These are phyloP conservation scores for Drosophila equinoxialis DNA, from an alignment of 1,140 invertebrate species.

Conservation along the genomic window DNA sequence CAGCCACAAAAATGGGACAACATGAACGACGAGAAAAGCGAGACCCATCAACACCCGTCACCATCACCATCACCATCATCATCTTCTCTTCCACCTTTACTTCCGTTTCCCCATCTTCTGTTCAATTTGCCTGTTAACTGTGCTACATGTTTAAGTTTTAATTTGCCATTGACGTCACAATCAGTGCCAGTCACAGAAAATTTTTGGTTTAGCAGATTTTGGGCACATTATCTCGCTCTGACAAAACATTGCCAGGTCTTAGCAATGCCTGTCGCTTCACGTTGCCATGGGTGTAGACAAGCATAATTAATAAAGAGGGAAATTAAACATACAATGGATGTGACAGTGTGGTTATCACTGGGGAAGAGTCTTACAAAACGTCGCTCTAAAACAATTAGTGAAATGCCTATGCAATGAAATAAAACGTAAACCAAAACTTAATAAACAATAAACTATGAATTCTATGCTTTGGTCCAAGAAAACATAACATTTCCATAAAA, in stretches of 20 bases:
- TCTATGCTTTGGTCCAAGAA: too few species aligned
- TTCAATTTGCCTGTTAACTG: slow-evolving; percentile 26
- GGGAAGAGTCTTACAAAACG: too few species aligned
- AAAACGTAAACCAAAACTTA: too few species aligned
- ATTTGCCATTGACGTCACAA: slow-evolving; percentile 75
- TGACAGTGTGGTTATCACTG: background rate
- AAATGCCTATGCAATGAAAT: too few species aligned
- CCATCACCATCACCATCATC: too few species aligned
- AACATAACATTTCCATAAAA: too few species aligned
- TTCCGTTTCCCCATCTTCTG: too few species aligned
- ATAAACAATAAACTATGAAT: too few species aligned
- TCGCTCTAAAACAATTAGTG: too few species aligned
- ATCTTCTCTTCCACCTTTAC: too few species aligned
- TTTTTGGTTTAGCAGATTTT: slow-evolving; percentile 26
- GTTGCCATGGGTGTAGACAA: slow-evolving; percentile 6
- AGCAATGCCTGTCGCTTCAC: background rate
- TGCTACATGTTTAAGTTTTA: slow-evolving; percentile 77
- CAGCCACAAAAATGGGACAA: slow-evolving; percentile 20
- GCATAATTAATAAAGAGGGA: background rate
- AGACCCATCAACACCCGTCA: background rate
- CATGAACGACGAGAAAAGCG: slow-evolving; percentile 3
- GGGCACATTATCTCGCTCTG: slow-evolving; percentile 62
- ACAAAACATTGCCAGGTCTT: slow-evolving; percentile 22
- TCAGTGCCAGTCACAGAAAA: slow-evolving; percentile 45
- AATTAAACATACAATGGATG: too few species aligned